phyloP scores from a whole-genome alignment of 2,888 invertebrate genomes.

The Sthenelais limicola region DNA sequence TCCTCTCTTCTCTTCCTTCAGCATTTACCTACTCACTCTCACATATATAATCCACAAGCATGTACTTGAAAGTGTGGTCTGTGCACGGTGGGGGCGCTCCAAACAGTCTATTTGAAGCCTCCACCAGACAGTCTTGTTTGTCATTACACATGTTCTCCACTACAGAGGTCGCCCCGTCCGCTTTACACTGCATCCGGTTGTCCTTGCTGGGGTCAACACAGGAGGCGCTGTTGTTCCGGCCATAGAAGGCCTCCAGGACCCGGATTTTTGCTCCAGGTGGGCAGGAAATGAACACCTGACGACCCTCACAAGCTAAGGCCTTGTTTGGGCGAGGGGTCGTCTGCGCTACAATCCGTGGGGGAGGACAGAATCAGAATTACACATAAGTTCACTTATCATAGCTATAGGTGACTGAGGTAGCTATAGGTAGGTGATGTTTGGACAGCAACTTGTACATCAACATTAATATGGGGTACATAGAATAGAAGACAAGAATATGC shows the following conservation, averaged over 20 bases:
- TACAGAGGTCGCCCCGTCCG: background rate
- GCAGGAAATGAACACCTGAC: constrained; percentile 4
- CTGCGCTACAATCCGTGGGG: constrained; percentile 16
- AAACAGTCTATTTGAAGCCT: constrained; percentile 13
- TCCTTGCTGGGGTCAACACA: background rate
- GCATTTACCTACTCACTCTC: constrained; percentile 29
- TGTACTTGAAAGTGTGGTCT: background rate
- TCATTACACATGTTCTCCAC: background rate
- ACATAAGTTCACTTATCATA: no score
- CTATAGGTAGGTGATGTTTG: no score
- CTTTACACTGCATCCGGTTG: background rate
- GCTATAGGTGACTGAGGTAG: no score
- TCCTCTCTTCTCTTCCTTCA: no score
- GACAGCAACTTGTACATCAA: no score
- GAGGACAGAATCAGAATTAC: no score
- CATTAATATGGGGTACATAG: no score
- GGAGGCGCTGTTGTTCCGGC: constrained; percentile 24
- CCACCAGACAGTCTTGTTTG: constrained; percentile 2
- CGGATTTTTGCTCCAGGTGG: background rate
- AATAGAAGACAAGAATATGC: no score
- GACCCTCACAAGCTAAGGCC: constrained; percentile 14
- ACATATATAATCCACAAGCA: constrained; percentile 10
- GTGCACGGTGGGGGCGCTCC: constrained; percentile 12
- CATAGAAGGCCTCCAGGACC: constrained; percentile 20
- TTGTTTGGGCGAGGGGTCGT: background rate